phyloP scores from a whole-genome alignment of 1,140 invertebrate species.

The Calycopis cecrops region DNA sequence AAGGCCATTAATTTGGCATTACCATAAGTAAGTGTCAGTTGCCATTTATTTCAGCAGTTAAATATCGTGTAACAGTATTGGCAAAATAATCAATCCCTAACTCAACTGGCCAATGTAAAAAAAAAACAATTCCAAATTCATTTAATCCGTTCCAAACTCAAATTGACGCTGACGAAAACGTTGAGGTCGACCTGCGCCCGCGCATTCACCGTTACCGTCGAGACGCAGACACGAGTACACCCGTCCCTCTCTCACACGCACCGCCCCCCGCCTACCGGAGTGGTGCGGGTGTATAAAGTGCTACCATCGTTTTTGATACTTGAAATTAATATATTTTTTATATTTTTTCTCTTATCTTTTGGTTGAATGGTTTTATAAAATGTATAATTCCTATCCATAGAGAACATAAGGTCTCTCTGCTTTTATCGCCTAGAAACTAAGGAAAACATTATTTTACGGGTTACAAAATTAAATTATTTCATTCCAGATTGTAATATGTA shows the following conservation, averaged over 20 bases:
- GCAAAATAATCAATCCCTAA: not conserved
- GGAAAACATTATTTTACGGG: too few species aligned
- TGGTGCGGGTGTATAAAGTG: slow-evolving; percentile 19
- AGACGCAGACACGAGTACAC: slow-evolving; percentile 1
- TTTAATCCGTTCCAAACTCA: slow-evolving; percentile 16
- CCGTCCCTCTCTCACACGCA: slow-evolving; percentile 22
- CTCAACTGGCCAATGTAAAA: not conserved
- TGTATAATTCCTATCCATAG: not conserved
- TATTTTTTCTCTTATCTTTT: not conserved
- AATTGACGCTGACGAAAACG: slow-evolving; percentile 32
- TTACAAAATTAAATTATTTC: too few species aligned
- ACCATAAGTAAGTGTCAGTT: too few species aligned
- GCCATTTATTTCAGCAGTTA: not conserved
- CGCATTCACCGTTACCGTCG: slow-evolving; percentile 46
- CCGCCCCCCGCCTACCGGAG: slow-evolving; percentile 35
- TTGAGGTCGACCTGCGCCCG: slow-evolving; percentile 35
- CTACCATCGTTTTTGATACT: slow-evolving; percentile 32
- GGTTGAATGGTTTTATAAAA: not conserved
- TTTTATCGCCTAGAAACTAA: too few species aligned
- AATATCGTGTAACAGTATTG: slow-evolving; percentile 2
- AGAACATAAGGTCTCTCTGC: not conserved
- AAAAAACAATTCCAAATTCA: slow-evolving; percentile 7
- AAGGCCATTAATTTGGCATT: too few species aligned
- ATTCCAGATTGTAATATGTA: too few species aligned
- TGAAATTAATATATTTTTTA: slow-evolving; percentile 17